Conservation (phyloP, 2,888 invertebrate genomes). For the Serrognathus titanus region DNA sequence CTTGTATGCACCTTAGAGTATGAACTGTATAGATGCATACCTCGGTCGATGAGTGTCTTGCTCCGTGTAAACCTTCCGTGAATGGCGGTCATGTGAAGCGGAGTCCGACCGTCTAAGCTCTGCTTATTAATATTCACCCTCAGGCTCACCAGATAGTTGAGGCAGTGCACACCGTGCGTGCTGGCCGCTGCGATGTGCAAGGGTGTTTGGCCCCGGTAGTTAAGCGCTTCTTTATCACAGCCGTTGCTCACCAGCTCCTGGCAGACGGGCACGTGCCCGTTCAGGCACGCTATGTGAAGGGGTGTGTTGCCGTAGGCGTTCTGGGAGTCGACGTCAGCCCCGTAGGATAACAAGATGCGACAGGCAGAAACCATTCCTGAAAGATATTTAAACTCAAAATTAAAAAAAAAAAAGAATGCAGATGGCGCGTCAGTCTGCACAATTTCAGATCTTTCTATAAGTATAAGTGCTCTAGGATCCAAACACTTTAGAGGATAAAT, state of each 20-base stretch:
- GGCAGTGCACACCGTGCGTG: constrained; percentile 58
- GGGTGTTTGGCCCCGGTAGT: constrained; percentile 58
- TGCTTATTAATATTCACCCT: constrained; percentile 55
- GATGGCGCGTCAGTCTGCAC: background rate
- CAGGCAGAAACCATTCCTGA: constrained; percentile 36
- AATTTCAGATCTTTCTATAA: background rate
- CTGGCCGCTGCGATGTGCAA: constrained; percentile 61
- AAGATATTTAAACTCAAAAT: background rate
- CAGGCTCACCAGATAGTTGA: constrained; percentile 55
- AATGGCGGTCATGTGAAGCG: constrained; percentile 65
- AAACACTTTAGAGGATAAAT: background rate
- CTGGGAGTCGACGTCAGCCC: constrained; percentile 56
- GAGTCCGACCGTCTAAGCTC: constrained; percentile 58
- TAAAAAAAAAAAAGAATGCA: background rate
- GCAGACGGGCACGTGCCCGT: constrained; percentile 57
- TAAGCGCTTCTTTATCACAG: constrained; percentile 53
- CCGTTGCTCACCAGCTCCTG: constrained; percentile 52
- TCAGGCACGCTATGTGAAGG: constrained; percentile 59
- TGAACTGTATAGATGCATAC: constrained; percentile 41
- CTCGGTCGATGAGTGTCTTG: constrained; percentile 59
- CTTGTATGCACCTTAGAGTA: background rate
- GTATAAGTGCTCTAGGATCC: background rate
- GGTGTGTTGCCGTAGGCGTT: constrained; percentile 60
- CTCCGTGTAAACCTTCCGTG: constrained; percentile 62
- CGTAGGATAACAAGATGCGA: constrained; percentile 50